A percentile compares a stretch with the other conserved stretches of the same genome.
Evolutionary conservation across 2,797 vertebrate species (phyloP).

Genomic region (Sebastes jordani): DNA sequence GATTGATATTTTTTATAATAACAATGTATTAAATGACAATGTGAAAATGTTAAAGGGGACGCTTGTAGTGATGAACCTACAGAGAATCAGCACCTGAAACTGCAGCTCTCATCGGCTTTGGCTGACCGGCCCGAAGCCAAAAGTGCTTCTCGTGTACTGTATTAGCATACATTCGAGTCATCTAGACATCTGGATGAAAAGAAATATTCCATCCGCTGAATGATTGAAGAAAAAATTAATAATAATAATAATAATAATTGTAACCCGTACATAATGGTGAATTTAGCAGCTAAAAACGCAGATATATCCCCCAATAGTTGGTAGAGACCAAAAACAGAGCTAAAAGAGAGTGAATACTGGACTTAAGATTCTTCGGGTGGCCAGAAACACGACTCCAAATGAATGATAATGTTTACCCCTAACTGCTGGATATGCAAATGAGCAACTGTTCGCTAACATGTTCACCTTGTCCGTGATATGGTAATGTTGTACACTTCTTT

Average conservation of each 20-base stretch:
- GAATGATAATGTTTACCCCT: no score
- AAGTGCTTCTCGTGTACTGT: background rate
- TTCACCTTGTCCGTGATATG: accelerated
- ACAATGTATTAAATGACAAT: background rate
- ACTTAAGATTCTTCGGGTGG: no score
- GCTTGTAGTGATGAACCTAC: background rate
- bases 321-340: background rate
- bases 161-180: background rate
- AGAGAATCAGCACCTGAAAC: background rate
- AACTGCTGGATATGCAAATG: no score
- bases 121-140: background rate
- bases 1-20: background rate
- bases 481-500: background rate
- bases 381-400: no score
- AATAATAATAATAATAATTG: no score
- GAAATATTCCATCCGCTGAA: background rate
- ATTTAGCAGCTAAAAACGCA: background rate
- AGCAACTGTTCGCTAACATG: no score
- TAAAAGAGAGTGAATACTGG: no score
- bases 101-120: background rate
- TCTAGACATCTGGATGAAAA: background rate
- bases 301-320: background rate
- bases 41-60: background rate
- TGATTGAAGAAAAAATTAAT: background rate
- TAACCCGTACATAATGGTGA: no score